Base-by-base conservation (phyloP, 2,888 invertebrate genomes). In the Megaustenia siamemsis region DNA sequence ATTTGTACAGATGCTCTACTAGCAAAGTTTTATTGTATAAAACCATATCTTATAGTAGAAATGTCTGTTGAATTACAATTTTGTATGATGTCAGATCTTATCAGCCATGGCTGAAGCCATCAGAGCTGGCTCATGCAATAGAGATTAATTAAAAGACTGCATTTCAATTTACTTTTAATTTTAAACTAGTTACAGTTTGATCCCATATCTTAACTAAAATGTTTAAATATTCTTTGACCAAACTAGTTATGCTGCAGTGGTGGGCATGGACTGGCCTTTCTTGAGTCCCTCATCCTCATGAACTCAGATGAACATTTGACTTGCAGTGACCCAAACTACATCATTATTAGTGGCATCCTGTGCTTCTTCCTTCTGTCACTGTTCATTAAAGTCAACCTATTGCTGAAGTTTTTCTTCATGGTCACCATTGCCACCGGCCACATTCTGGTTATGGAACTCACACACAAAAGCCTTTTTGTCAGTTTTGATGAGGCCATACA, bases 341-440 rank as follows among this genome's bases (percentile, higher is more conserved):
- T 98, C 69, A 96, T 97, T 6, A 94, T 98, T 24, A 97, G 97
- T 21, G 97, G 97, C 90, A 96, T 97, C 82, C 95, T 98, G 89
- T 97, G 97, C 80, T 97, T 97, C 94, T 95, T 98, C 85, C 96
- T 97, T 0, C 97, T 97, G 45, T 97, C 97, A 0, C 96, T 97
- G 85, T 98, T 98, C 94, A 95, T 98, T 78, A 95, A 96, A 87
- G 95, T 98, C 79, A 97, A 97, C 12, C 97, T 98, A 88, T 94
- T 97, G 88, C 95, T 97, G 87, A 98, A 98, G 94, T 96, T 97
- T 12, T 94, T 96, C 77, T 95, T 98, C 38, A 95, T 97, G 81
- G 94, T 96, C 6, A 66, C 92, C 68, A 95, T 97, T 84, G 97
- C 97, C 96, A 96, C 97, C 5, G 96, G 97, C 53, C 97, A 97